phyloP scores from a whole-genome alignment of 2,888 invertebrate genomes.

The Nipponacmea schrenckii region DNA sequence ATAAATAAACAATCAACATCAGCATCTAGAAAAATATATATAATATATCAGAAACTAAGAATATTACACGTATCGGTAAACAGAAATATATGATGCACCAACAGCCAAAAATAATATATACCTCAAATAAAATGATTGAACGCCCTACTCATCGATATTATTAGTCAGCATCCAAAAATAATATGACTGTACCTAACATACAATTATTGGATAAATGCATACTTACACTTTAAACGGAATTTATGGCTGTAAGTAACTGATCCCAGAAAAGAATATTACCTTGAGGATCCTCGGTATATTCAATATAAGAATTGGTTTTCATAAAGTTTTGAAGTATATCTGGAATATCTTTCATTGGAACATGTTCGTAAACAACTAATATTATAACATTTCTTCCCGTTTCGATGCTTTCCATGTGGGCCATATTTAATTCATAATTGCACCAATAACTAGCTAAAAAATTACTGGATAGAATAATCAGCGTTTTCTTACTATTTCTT shows the following conservation, averaged over 20 bases:
- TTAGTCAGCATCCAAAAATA: too few species aligned
- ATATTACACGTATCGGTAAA: too few species aligned
- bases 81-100: too few species aligned
- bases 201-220: too few species aligned
- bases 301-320: constrained; percentile 25
- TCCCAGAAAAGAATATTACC: constrained; percentile 28
- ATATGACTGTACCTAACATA: too few species aligned
- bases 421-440: constrained; percentile 44
- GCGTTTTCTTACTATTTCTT: constrained; percentile 37
- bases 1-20: too few species aligned
- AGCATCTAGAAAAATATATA: too few species aligned
- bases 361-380: constrained; percentile 31
- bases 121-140: too few species aligned
- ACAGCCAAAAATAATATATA: too few species aligned
- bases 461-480: constrained; percentile 35
- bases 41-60: too few species aligned
- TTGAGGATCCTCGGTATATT: constrained; percentile 25
- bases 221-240: neutral
- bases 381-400: constrained; percentile 32
- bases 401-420: constrained; percentile 38
- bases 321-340: constrained; percentile 25
- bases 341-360: constrained; percentile 29
- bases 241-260: constrained; percentile 15
- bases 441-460: constrained; percentile 43
- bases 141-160: too few species aligned